phyloP scores from a whole-genome alignment of 1,140 invertebrate genomes.

The Macrocentrus cingulum region DNA sequence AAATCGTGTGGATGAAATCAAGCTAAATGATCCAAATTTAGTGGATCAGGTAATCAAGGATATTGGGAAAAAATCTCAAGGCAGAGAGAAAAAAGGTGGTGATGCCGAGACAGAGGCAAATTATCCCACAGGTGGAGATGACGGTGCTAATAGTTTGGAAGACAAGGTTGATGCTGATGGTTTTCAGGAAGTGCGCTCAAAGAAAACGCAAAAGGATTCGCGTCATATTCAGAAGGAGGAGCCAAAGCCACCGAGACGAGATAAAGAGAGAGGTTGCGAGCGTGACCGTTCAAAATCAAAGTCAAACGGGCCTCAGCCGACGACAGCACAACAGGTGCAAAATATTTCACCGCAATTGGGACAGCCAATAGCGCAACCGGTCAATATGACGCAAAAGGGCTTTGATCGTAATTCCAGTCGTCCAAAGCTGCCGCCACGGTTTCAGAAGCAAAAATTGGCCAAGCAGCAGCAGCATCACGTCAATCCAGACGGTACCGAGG shows the following conservation, averaged over 20 bases:
- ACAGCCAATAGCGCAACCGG: conserved; percentile 57
- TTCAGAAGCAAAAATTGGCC: conserved; percentile 73
- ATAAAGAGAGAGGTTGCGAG: conserved; percentile 55
- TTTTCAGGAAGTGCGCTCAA: conserved; percentile 85
- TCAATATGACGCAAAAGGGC: conserved; percentile 52
- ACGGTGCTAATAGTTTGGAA: conserved; percentile 40
- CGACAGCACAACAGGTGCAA: conserved; percentile 46
- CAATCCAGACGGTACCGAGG: conserved; percentile 48
- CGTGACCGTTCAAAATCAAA: conserved; percentile 54
- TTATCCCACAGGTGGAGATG: conserved; percentile 50
- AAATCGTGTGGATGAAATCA: conserved; percentile 64
- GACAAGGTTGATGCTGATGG: conserved; percentile 67
- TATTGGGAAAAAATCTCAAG: conserved; percentile 57
- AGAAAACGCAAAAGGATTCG: conserved; percentile 71
- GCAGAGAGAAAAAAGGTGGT: conserved; percentile 36
- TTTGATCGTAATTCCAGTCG: conserved; percentile 63
- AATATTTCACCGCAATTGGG: conserved; percentile 60
- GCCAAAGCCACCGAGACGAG: conserved; percentile 45
- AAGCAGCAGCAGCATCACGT: conserved; percentile 56
- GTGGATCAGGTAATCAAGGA: conserved; percentile 64
- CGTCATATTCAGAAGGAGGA: conserved; percentile 62
- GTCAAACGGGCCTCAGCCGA: conserved; percentile 44
- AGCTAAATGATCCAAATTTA: conserved; percentile 61
- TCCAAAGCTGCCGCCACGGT: conserved; percentile 73
- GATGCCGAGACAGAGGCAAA: conserved; percentile 59